phyloP scores from a whole-genome alignment of 2,888 invertebrate genomes.

The Philaethria dido region DNA sequence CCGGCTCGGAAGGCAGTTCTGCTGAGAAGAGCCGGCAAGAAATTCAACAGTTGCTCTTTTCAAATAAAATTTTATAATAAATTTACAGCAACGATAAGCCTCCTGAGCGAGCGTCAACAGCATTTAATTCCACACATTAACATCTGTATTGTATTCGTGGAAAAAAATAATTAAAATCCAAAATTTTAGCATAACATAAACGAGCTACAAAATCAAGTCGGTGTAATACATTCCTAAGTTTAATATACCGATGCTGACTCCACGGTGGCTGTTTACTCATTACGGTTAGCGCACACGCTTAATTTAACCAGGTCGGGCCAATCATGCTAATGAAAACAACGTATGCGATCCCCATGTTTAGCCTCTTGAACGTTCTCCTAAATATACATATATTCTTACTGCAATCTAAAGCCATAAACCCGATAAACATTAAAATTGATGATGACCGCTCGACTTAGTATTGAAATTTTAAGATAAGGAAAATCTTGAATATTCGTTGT shows the following conservation, averaged over 20 bases:
- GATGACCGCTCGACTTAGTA: slow-evolving; percentile 31
- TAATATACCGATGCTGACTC: slow-evolving; percentile 28
- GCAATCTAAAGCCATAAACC: slow-evolving; percentile 64
- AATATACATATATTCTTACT: slow-evolving; percentile 76
- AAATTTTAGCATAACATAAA: background rate
- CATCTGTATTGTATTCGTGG: no score
- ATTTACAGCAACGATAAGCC: no score
- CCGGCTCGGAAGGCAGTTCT: no score
- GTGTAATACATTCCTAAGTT: slow-evolving; percentile 5
- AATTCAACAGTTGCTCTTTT: no score
- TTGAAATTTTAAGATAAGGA: slow-evolving; percentile 33
- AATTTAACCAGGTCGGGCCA: slow-evolving; percentile 75
- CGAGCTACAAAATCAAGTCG: slow-evolving; percentile 10
- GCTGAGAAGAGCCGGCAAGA: no score
- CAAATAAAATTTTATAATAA: no score
- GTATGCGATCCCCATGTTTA: slow-evolving; percentile 60
- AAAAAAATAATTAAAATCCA: no score
- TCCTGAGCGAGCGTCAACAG: no score
- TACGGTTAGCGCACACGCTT: slow-evolving; percentile 41
- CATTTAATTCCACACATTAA: no score
- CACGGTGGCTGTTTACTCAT: slow-evolving; percentile 37
- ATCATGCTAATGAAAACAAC: slow-evolving; percentile 82
- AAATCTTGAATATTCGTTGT: slow-evolving; percentile 17
- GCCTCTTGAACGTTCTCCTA: slow-evolving; percentile 74
- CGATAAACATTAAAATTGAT: slow-evolving; percentile 47